Base-by-base conservation (phyloP, 2,888 invertebrate genomes). In the Drosophila kanekoi region DNA sequence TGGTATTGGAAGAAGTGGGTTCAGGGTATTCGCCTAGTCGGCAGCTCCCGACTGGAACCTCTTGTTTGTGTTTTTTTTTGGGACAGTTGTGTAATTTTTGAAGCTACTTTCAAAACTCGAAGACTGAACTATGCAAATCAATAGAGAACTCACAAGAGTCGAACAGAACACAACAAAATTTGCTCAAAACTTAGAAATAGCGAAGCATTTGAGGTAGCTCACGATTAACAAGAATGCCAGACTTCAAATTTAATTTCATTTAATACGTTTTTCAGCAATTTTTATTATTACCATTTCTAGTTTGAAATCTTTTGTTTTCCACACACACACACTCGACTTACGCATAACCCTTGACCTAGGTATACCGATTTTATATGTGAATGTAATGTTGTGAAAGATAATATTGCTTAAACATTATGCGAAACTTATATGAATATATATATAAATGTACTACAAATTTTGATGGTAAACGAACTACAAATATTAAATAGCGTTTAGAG, bases 321-420 rank as follows among this genome's bases (percentile, higher is more conserved):
- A 4, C 20, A 56, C 18, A 4, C 20, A 56, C 18, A 56, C 71
- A n/a, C 14, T 45, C 43, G 14, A 28, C 63, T 41, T 72, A 45
- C 33, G 38, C 54, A 47, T 52, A 48, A 41, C 14, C 44, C 68
- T 64, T 60, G n/a, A 60, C 44, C 66, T 65, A 81, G 69, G 58
- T 81, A 79, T 86, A 82, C 59, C 83, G 83, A 86, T 88, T 85
- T 85, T 83, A 89, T 78, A 74, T 80, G 87, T 90, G 81, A 90
- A 90, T 91, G 91, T 91, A 90, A 91, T 91, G 91, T 91, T 91
- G 90, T 90, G 90, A 85, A 67, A 68, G 69, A 71, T 56, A 28
- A 71, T 64, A 72, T 77, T 79, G 74, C 79, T 83, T 48, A 64
- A 58, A 70, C 67, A 76, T 65, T 62, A 77, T 72, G 75, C 77